These are phyloP conservation scores for human (Homo sapiens) DNA, from an alignment of 2,113 vertebrate genomes.

Conservation along the genomic window DNA sequence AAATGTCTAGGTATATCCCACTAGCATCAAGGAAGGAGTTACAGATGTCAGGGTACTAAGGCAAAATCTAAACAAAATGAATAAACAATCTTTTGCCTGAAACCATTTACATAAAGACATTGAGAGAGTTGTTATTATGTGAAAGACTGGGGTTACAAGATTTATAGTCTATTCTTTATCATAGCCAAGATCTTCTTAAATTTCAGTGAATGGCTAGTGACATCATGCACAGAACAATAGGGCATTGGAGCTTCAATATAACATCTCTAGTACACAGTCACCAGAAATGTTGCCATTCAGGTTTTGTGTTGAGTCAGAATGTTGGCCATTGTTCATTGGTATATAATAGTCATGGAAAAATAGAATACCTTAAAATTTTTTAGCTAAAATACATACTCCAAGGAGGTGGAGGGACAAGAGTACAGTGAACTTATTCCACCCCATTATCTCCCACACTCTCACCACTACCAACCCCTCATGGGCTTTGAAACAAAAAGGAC, in stretches of 20 bases:
- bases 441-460: too few species aligned
- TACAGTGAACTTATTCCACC: neutral
- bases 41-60: rapidly evolving
- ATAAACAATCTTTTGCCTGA: neutral
- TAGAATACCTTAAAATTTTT: neutral
- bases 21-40: neutral
- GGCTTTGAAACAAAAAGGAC: neutral
- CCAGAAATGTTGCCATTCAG: neutral
- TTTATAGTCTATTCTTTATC: neutral
- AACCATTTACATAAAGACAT: neutral
- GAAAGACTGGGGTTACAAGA: neutral
- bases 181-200: neutral
- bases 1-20: neutral
- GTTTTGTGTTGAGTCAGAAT: neutral
- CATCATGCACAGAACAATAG: neutral
- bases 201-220: neutral
- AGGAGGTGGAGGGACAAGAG: neutral
- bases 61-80: neutral
- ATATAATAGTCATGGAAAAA: neutral
- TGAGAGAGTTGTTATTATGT: neutral
- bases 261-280: neutral
- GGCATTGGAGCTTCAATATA: neutral
- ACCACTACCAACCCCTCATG: neutral
- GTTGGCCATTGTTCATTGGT: neutral
- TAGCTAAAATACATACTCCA: neutral